Evolutionary conservation across 2,888 invertebrate species (phyloP).

Genomic region (Watsonalla cultraria): DNA sequence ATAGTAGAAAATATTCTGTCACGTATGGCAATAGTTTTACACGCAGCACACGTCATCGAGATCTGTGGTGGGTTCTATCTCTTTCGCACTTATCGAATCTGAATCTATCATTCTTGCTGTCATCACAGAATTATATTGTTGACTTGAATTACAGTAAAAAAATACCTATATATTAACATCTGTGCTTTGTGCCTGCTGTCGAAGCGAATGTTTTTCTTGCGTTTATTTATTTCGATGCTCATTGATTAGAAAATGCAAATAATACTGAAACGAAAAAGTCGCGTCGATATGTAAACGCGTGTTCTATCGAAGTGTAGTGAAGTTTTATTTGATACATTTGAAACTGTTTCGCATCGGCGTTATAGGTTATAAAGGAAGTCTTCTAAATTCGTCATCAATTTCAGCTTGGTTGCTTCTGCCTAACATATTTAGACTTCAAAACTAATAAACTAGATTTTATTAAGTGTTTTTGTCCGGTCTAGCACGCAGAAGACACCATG

Average conservation of each 20-base stretch:
- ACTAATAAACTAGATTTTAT: conserved; percentile 34
- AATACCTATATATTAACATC: conserved; percentile 12
- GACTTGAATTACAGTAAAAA: neutral
- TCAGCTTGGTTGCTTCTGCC: conserved; percentile 44
- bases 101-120: neutral
- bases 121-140: neutral
- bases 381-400: conserved; percentile 51
- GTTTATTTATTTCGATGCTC: conserved; percentile 12
- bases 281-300: conserved; percentile 21
- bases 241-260: conserved; percentile 9
- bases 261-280: conserved; percentile 19
- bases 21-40: neutral
- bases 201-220: conserved; percentile 18
- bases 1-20: neutral
- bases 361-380: conserved; percentile 53
- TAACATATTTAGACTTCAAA: conserved; percentile 59
- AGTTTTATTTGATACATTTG: conserved; percentile 27
- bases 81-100: neutral
- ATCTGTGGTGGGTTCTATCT: too few species aligned
- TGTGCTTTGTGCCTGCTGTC: conserved; percentile 8
- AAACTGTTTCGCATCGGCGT: conserved; percentile 39
- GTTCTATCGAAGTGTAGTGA: conserved; percentile 12
- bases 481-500: conserved; percentile 62
- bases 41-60: too few species aligned
- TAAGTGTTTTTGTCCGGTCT: conserved; percentile 20